Percentiles rank a stretch among this genome's conserved stretches.
phyloP scores from a whole-genome alignment of 2,888 invertebrate species.

The Hydropsyche betteni region DNA sequence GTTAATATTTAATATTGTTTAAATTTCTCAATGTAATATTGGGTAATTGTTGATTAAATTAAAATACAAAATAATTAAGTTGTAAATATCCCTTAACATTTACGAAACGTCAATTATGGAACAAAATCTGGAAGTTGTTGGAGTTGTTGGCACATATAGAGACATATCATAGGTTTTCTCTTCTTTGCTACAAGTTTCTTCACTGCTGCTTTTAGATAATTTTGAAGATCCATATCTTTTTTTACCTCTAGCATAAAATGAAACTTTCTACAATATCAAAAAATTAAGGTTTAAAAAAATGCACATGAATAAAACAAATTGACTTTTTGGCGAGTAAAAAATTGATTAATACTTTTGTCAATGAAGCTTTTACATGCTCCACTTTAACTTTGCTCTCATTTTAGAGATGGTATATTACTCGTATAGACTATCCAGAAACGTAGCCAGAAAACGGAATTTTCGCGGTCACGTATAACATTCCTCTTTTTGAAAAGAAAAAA shows the following conservation, averaged over 20 bases:
- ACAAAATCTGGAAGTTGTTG: slow-evolving; percentile 1
- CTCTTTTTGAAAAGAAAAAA: slow-evolving; percentile 24
- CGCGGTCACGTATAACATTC: slow-evolving; percentile 2
- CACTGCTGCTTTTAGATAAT: background rate
- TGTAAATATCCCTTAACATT: background rate
- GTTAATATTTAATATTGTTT: too few species aligned
- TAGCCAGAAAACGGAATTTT: slow-evolving; percentile 21
- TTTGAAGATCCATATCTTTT: background rate
- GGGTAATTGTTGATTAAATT: too few species aligned
- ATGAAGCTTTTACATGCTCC: background rate
- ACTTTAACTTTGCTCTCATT: slow-evolving; percentile 26
- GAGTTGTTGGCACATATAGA: slow-evolving; percentile 8
- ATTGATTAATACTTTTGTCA: background rate
- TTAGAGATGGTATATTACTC: background rate
- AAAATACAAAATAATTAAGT: background rate
- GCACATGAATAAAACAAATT: background rate
- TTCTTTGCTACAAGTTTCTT: background rate
- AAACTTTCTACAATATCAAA: background rate
- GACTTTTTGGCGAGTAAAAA: background rate
- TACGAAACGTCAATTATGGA: slow-evolving; percentile 16
- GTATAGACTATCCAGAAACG: slow-evolving; percentile 23
- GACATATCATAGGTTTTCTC: background rate
- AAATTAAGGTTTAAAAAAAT: background rate
- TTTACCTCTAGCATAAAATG: slow-evolving; percentile 13
- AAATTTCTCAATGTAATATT: too few species aligned